Conservation (phyloP, 2,113 vertebrate genomes). For the Saccopteryx bilineata region DNA sequence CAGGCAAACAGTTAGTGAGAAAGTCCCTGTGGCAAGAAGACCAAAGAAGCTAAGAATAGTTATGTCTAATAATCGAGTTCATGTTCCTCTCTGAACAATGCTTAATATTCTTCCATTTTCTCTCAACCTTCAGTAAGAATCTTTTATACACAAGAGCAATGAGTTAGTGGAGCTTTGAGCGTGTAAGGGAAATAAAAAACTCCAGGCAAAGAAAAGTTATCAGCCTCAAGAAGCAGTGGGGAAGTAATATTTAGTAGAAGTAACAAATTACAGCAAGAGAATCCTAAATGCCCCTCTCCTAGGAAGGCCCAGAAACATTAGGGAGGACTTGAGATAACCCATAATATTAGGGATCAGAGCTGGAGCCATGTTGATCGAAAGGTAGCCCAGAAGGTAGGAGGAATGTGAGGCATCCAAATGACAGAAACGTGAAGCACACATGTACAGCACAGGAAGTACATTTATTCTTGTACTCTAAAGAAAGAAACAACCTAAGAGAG, state of each 20-base stretch:
- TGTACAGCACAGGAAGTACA: neutral
- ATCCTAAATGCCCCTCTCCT: neutral
- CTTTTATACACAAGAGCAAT: neutral
- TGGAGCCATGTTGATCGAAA: neutral
- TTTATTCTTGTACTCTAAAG: neutral
- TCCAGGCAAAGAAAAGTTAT: neutral
- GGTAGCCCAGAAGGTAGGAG: neutral
- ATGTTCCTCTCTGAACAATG: neutral
- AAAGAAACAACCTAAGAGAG: neutral
- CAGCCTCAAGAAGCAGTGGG: neutral
- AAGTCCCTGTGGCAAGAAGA: neutral
- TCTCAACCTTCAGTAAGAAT: neutral
- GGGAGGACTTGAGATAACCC: neutral
- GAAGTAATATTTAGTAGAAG: neutral
- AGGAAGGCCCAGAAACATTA: neutral
- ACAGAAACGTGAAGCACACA: neutral
- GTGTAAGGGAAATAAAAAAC: neutral
- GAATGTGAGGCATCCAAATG: neutral
- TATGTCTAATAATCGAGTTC: neutral
- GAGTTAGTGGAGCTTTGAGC: neutral
- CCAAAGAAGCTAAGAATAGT: neutral
- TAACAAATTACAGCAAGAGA: neutral
- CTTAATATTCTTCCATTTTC: neutral
- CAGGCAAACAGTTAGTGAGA: neutral
- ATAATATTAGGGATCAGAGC: neutral